A percentile compares a stretch with the other conserved stretches of the same genome.
Conservation (phyloP, 2,113 vertebrate genomes). For the Crypturellus undulatus region DNA sequence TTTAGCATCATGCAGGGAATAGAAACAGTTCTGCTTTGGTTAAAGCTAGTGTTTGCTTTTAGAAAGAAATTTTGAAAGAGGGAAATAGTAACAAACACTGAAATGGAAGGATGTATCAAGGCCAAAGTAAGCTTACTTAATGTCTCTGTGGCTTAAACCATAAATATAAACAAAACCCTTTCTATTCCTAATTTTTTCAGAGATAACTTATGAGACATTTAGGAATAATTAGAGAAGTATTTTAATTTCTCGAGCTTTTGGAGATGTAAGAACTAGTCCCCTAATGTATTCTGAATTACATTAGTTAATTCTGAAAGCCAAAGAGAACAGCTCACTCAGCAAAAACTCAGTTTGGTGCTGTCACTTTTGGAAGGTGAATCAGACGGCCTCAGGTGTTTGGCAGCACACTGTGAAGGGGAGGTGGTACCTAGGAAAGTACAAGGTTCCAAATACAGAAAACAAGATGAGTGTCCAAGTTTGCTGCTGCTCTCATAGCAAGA, state of each 20-base stretch:
- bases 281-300: neutral
- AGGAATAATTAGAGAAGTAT: neutral
- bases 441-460: neutral
- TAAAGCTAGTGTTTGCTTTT: slow-evolving; percentile 1
- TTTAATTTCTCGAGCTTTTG: neutral
- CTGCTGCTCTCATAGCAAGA: neutral
- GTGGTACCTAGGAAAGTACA: neutral
- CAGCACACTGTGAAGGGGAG: neutral
- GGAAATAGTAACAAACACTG: neutral
- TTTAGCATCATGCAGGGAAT: neutral
- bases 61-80: slow-evolving; percentile 11
- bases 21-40: neutral
- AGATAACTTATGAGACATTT: neutral
- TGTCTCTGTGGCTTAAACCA: neutral
- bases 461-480: neutral
- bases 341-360: neutral
- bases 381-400: neutral
- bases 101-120: rapidly evolving
- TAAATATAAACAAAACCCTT: neutral
- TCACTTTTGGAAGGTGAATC: neutral
- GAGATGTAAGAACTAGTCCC: neutral
- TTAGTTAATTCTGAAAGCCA: neutral
- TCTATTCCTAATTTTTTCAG: neutral
- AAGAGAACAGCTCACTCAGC: neutral
- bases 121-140: neutral